Evolutionary conservation across 2,888 invertebrate species (phyloP).

Genomic region (Enchytraeus crypticus): DNA sequence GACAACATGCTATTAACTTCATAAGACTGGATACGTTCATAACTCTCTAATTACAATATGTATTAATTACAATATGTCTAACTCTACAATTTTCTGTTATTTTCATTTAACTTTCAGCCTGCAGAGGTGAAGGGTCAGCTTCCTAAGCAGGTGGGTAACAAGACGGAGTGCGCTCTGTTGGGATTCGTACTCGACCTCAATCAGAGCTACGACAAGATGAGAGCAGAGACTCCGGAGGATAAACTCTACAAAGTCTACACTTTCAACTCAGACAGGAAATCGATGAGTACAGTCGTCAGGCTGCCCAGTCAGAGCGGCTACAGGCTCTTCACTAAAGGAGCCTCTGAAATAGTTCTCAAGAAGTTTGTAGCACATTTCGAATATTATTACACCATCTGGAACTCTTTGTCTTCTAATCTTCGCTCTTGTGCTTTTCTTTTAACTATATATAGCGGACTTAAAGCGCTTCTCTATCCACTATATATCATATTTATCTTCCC

Average conservation of each 20-base stretch:
- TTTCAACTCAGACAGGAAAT: constrained; percentile 97
- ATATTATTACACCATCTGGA: background rate
- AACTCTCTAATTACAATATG: no score
- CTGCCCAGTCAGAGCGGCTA: constrained; percentile 71
- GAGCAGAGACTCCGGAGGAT: constrained; percentile 85
- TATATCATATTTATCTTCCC: no score
- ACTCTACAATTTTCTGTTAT: no score
- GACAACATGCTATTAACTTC: no score
- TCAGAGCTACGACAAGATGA: constrained; percentile 78
- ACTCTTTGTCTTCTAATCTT: no score
- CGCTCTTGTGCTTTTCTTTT: no score
- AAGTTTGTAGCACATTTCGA: constrained; percentile 59
- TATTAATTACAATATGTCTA: no score
- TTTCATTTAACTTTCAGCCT: constrained; percentile 31
- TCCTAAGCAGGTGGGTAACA: no score
- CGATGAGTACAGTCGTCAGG: constrained; percentile 93
- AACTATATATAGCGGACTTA: no score
- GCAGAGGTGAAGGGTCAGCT: constrained; percentile 38
- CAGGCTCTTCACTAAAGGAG: constrained; percentile 91
- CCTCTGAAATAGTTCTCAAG: constrained; percentile 95
- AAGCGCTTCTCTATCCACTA: background rate
- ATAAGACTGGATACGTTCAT: no score
- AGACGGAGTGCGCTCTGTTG: no score
- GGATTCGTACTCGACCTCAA: constrained; percentile 78
- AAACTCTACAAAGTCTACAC: constrained; percentile 69